Evolutionary conservation across 1,140 invertebrate species (phyloP).

Genomic region (Aethina tumida): DNA sequence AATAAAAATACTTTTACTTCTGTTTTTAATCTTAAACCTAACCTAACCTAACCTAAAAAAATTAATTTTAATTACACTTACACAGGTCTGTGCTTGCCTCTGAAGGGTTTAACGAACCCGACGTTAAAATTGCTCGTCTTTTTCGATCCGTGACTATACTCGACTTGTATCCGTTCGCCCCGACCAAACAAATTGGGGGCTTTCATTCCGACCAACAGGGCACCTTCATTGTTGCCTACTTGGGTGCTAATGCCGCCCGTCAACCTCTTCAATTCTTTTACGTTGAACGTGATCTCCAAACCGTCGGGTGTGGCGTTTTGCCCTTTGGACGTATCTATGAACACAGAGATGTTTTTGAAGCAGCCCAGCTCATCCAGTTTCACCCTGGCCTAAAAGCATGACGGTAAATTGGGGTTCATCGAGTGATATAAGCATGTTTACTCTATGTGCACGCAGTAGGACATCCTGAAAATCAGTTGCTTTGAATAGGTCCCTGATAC

Average conservation of each 20-base stretch:
- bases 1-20: background rate
- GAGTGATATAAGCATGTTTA: conserved; percentile 16
- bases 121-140: conserved; percentile 62
- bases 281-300: conserved; percentile 76
- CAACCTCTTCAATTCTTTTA: conserved; percentile 62
- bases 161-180: conserved; percentile 64
- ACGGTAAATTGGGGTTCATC: background rate
- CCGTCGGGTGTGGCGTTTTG: conserved; percentile 59
- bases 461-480: conserved; percentile 57
- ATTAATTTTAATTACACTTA: conserved; percentile 32
- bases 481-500: conserved; percentile 61
- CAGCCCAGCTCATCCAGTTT: conserved; percentile 69
- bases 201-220: conserved; percentile 56
- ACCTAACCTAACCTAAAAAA: background rate
- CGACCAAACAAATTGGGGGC: conserved; percentile 74
- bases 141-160: conserved; percentile 67
- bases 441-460: conserved; percentile 47
- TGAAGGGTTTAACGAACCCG: conserved; percentile 65
- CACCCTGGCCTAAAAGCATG: conserved; percentile 44
- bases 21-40: background rate
- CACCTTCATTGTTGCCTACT: conserved; percentile 79
- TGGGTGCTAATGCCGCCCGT: conserved; percentile 72
- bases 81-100: conserved; percentile 44
- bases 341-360: conserved; percentile 70
- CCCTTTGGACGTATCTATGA: conserved; percentile 73